Evolutionary conservation across 2,113 vertebrate species (phyloP).

Genomic region (Pollachius pollachius): DNA sequence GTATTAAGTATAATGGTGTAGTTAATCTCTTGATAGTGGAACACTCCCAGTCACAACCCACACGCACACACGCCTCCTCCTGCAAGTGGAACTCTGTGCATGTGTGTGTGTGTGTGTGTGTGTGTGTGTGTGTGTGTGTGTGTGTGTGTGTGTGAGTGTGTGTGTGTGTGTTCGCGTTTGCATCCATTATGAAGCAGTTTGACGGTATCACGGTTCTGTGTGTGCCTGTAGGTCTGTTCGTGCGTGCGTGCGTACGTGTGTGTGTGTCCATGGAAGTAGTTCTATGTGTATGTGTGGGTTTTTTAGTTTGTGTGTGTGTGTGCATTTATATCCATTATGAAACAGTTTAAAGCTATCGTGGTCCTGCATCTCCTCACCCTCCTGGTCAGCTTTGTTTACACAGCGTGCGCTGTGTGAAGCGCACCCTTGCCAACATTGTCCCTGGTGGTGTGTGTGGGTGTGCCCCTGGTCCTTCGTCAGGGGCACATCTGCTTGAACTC

Average conservation of each 20-base stretch:
- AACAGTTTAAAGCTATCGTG: constrained; percentile 7
- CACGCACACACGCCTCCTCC: constrained; percentile 33
- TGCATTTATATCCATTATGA: constrained; percentile 9
- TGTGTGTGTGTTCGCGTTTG: no score
- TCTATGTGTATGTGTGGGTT: no score
- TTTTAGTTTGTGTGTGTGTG: no score
- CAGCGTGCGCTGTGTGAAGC: background rate
- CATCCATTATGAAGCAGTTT: no score
- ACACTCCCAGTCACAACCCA: constrained; percentile 23
- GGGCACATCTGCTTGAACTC: background rate
- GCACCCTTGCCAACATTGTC: background rate
- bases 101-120: no score
- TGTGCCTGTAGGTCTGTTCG: no score
- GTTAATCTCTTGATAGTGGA: constrained; percentile 41
- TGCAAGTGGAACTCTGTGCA: constrained; percentile 20
- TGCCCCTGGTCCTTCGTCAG: background rate
- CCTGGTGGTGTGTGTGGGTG: constrained; percentile 18
- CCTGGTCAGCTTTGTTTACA: background rate
- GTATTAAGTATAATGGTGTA: constrained; percentile 50
- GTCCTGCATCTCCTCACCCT: constrained; percentile 16
- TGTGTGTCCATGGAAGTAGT: no score
- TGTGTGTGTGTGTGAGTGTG: no score
- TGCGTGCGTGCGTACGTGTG: no score
- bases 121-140: no score
- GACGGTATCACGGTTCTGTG: no score